Base-by-base conservation (phyloP, 2,797 vertebrate genomes). In the Mus minutoides region DNA sequence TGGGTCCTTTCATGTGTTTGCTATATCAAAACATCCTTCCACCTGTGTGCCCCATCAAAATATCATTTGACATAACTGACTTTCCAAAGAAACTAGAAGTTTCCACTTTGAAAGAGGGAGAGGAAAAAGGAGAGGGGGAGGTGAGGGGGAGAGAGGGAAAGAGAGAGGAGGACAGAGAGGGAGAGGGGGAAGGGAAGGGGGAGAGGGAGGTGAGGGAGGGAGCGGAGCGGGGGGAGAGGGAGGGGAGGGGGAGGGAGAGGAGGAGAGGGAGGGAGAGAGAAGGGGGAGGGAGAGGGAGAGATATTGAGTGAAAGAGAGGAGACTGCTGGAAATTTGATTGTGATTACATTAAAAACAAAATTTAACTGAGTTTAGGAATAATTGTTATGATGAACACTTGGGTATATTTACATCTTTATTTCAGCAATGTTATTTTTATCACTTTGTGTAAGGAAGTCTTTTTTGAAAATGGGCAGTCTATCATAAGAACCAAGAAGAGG, bases 301-400 rank as follows among this genome's bases (percentile, higher is more conserved):
- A 17, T 16, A 17, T 34, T 67, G 31, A 11, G 26, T 12, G 80
- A 64, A 49, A 24, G 11, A 62, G 24, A 94, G 31, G 10, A 69
- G 0, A 19, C 34, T 67, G 4, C 22, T 89, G 11, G 60, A 89
- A 56, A 69, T 92, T 84, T 92, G 13, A 43, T 76, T 92, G 52
- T 0, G n/a, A n/a, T 82, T 94, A 49, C 16, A 52, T 11, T 86
- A n/a, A 85, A 92, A 92, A 62, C 46, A 86, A 29, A 86, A 34
- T 80, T 91, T 75, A 91, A 56, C 37, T 90, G 82, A 94, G 88
- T 89, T 93, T 83, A 88, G 17, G 52, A 12, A 93, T 29, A 87
- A 90, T 24, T 80, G 10, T 40, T 76, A 86, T 58, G 14, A 26
- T n/a, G 34, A 37, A 85, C 75, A n/a, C 12, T 82, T 92, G 94